Conservation (phyloP, 2,888 invertebrate genomes). For the Eurytoma californica region DNA sequence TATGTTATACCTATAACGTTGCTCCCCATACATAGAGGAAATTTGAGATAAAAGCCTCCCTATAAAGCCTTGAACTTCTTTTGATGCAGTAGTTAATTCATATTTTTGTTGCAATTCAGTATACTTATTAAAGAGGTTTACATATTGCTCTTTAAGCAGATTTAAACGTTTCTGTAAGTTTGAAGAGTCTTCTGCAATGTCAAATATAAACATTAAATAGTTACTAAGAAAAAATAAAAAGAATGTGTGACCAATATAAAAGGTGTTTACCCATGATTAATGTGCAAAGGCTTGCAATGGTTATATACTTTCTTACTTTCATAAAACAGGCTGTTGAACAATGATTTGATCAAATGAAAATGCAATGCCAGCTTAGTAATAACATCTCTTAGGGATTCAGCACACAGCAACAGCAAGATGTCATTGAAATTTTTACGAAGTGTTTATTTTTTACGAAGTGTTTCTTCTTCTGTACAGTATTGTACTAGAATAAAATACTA, state of each 20-base stretch:
- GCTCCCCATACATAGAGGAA: slow-evolving; percentile 87
- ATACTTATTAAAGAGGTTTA: slow-evolving; percentile 89
- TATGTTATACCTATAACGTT: slow-evolving; percentile 79
- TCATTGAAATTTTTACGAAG: no score
- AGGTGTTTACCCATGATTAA: slow-evolving; percentile 47
- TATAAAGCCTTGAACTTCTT: slow-evolving; percentile 86
- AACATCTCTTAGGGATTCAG: slow-evolving; percentile 39
- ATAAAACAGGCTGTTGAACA: slow-evolving; percentile 28
- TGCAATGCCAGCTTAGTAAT: slow-evolving; percentile 37
- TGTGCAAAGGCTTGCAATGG: background rate
- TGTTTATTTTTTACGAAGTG: no score
- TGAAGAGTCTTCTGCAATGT: slow-evolving; percentile 65
- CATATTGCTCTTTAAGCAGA: slow-evolving; percentile 92
- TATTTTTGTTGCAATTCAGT: slow-evolving; percentile 90
- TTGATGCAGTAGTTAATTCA: slow-evolving; percentile 84
- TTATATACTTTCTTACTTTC: slow-evolving; percentile 16
- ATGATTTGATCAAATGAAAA: slow-evolving; percentile 42
- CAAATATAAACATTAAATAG: background rate
- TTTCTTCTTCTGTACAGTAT: no score
- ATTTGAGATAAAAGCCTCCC: slow-evolving; percentile 88
- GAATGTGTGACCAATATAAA: background rate
- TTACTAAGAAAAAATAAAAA: background rate
- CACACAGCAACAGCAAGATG: background rate
- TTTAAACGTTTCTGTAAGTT: slow-evolving; percentile 80
- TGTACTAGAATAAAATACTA: no score